phyloP scores from a whole-genome alignment of 2,888 invertebrate species.

The Eupithecia vulgata region DNA sequence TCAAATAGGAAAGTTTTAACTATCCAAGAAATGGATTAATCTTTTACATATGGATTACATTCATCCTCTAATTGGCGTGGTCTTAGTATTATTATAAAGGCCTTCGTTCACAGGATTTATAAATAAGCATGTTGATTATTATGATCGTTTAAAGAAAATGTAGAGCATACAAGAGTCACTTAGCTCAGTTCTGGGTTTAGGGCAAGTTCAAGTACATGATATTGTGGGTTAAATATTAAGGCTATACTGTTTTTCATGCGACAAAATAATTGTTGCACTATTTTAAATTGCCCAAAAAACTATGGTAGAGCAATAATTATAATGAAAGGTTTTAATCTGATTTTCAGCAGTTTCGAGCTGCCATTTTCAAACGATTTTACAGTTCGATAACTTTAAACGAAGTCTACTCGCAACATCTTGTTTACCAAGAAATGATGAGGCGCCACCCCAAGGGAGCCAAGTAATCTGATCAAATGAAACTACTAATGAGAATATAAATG shows the following conservation, averaged over 20 bases:
- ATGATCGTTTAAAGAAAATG: neutral
- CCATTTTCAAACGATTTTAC: slow-evolving; percentile 55
- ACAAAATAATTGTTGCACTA: neutral
- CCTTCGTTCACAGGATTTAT: neutral
- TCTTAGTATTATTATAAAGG: neutral
- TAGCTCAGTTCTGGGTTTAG: slow-evolving; percentile 11
- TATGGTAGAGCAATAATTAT: neutral
- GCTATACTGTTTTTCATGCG: neutral
- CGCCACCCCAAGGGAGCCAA: slow-evolving; percentile 69
- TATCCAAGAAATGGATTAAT: neutral
- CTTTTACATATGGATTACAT: neutral
- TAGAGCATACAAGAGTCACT: neutral
- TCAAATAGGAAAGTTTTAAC: slow-evolving; percentile 41
- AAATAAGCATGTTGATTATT: neutral
- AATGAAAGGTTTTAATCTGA: slow-evolving; percentile 3
- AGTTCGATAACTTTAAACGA: slow-evolving; percentile 63
- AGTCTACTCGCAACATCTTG: slow-evolving; percentile 61
- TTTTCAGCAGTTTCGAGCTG: slow-evolving; percentile 14
- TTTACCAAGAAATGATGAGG: slow-evolving; percentile 71
- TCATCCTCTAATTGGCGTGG: neutral
- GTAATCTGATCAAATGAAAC: slow-evolving; percentile 78
- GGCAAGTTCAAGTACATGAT: neutral
- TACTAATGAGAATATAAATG: slow-evolving; percentile 80
- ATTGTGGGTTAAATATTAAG: neutral
- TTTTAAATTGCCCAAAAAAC: neutral